Evolutionary conservation across 2,888 invertebrate species (phyloP).

Genomic region (Scelioninae gen. 1): DNA sequence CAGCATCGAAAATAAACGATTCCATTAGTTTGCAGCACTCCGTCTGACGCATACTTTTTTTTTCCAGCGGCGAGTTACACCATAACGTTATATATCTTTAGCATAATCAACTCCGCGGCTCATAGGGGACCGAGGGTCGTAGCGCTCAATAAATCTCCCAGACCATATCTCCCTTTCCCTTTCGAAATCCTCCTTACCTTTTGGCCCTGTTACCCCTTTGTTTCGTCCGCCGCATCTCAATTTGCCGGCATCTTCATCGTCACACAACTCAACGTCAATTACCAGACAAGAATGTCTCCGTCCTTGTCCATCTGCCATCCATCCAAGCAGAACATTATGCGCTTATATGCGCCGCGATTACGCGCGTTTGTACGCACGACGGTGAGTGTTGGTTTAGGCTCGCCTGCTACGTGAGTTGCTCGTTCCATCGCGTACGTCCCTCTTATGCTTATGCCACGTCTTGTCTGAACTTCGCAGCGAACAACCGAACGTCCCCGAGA

Average conservation of each 20-base stretch:
- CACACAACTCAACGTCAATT: conserved; percentile 78
- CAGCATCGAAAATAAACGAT: conserved; percentile 58
- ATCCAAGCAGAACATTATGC: conserved; percentile 66
- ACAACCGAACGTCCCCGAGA: conserved; percentile 35
- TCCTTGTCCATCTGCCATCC: conserved; percentile 10
- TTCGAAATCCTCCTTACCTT: conserved; percentile 43
- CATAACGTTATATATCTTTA: conserved; percentile 22
- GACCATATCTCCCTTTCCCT: conserved; percentile 25
- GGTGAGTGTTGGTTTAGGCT: conserved; percentile 23
- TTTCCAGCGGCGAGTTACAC: conserved; percentile 1
- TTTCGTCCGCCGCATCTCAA: conserved; percentile 41
- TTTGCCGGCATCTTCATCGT: conserved; percentile 54
- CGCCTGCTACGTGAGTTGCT: background rate
- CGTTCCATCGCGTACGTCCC: conserved; percentile 37
- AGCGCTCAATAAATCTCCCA: conserved; percentile 50
- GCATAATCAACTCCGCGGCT: conserved; percentile 54
- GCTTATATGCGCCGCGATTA: conserved; percentile 63
- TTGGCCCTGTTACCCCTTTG: conserved; percentile 38
- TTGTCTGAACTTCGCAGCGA: conserved; percentile 35
- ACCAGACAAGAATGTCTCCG: conserved; percentile 80
- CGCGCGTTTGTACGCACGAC: conserved; percentile 41
- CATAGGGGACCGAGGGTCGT: conserved; percentile 31
- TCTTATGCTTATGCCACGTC: conserved; percentile 29
- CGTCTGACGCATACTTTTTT: background rate
- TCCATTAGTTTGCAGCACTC: conserved; percentile 59